Percentiles rank a stretch among this genome's conserved stretches.
phyloP scores from a whole-genome alignment of 2,113 vertebrate species.

The Coregonus clupeaformis region DNA sequence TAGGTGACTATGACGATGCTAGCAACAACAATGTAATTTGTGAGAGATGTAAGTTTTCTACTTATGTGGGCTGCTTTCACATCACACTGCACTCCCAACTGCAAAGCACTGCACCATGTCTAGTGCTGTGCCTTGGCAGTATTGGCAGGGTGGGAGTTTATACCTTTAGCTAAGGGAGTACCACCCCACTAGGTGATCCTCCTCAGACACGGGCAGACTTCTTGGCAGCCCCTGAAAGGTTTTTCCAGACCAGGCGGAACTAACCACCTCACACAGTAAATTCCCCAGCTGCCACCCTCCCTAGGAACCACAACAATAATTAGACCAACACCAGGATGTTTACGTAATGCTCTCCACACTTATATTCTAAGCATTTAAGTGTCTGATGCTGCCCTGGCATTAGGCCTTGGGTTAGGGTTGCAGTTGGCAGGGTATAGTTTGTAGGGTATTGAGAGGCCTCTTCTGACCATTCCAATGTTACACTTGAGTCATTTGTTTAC shows the following conservation, averaged over 20 bases:
- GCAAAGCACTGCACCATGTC: constrained; percentile 17
- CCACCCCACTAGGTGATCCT: constrained; percentile 19
- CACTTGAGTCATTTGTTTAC: too few relatives aligned
- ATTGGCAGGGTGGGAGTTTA: constrained; percentile 17
- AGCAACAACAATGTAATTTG: too few relatives aligned
- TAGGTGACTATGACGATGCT: too few relatives aligned
- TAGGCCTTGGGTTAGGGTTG: neutral
- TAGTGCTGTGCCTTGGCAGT: neutral
- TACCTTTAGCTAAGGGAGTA: constrained; percentile 2
- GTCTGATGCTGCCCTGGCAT: neutral
- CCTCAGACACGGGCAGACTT: constrained; percentile 36
- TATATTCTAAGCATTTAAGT: constrained; percentile 42
- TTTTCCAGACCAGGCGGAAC: constrained; percentile 52
- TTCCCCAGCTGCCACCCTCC: constrained; percentile 48
- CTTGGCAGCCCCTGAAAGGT: constrained; percentile 32
- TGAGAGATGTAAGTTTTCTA: neutral
- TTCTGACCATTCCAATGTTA: too few relatives aligned
- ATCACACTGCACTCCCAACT: constrained; percentile 1
- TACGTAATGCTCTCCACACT: constrained; percentile 33
- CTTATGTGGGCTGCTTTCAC: neutral
- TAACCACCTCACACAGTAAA: constrained; percentile 56
- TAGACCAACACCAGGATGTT: constrained; percentile 52
- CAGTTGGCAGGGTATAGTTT: too few relatives aligned
- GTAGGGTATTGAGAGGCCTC: too few relatives aligned
- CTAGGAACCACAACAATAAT: constrained; percentile 56